Evolutionary conservation across 1,140 invertebrate genomes (phyloP).

Genomic region (Uloborus diversus): DNA sequence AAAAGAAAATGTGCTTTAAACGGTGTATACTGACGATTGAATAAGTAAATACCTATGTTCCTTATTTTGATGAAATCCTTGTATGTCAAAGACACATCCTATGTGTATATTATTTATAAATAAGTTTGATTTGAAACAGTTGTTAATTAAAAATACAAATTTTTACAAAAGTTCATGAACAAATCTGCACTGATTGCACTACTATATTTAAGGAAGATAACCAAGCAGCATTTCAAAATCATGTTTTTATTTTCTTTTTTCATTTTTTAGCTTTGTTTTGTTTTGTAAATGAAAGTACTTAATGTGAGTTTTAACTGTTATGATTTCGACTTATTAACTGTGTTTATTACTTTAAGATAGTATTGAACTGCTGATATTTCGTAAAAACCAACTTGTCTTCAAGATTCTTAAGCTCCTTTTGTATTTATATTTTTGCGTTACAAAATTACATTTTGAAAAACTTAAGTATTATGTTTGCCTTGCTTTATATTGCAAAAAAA

Average conservation of each 20-base stretch:
- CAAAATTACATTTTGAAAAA: too few species aligned
- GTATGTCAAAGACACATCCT: too few species aligned
- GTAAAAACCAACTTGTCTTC: too few species aligned
- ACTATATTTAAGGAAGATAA: constrained; percentile 24
- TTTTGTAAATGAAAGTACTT: constrained; percentile 9
- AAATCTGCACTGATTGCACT: constrained; percentile 42
- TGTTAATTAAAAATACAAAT: constrained; percentile 15
- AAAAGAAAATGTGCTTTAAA: background rate
- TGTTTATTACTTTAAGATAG: too few species aligned
- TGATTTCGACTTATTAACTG: background rate
- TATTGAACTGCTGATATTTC: too few species aligned
- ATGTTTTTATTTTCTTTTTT: background rate
- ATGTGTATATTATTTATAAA: constrained; percentile 1
- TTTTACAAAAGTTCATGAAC: constrained; percentile 41
- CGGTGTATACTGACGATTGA: constrained; percentile 27
- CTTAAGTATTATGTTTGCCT: too few species aligned
- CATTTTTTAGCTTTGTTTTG: background rate
- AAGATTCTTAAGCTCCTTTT: too few species aligned
- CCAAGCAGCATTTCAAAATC: constrained; percentile 11
- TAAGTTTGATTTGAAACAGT: constrained; percentile 19
- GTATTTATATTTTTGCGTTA: too few species aligned
- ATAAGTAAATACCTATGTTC: background rate
- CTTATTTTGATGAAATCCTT: too few species aligned
- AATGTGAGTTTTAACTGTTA: background rate
- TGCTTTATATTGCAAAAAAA: too few species aligned